phyloP scores from a whole-genome alignment of 2,797 vertebrate species.

The Lepilemur ruficaudatus region DNA sequence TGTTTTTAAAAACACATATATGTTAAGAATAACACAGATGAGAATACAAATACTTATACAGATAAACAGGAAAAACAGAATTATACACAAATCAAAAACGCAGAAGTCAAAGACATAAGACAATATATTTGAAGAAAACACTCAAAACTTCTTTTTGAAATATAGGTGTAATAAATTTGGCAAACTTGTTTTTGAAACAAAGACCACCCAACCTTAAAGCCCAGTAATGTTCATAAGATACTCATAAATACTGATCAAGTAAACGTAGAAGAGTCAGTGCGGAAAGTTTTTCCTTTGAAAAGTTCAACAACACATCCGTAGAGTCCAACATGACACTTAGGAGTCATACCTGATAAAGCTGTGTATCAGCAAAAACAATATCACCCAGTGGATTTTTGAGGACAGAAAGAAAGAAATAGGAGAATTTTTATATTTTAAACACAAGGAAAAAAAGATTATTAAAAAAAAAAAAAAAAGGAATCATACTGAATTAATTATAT shows the following conservation, averaged over 20 bases:
- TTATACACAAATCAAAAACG: background rate
- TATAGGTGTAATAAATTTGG: background rate
- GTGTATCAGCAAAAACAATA: background rate
- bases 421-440: slow-evolving; percentile 47
- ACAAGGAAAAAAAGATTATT: slow-evolving; percentile 41
- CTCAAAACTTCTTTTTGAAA: slow-evolving; percentile 5
- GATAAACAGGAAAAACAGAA: slow-evolving; percentile 30
- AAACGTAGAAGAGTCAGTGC: background rate
- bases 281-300: background rate
- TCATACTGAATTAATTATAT: slow-evolving; percentile 21
- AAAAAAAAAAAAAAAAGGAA: slow-evolving; percentile 33
- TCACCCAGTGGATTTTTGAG: slow-evolving; percentile 61
- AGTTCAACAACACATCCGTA: background rate
- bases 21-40: background rate
- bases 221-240: background rate
- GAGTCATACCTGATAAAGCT: slow-evolving; percentile 55
- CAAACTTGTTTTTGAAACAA: background rate
- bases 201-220: background rate
- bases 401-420: slow-evolving; percentile 39
- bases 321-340: background rate
- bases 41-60: background rate
- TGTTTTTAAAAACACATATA: background rate
- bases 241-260: background rate
- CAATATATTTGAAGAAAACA: slow-evolving; percentile 26
- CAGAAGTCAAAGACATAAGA: background rate